phyloP scores from a whole-genome alignment of 2,797 vertebrate genomes.

The Uromys caudimaculatus region DNA sequence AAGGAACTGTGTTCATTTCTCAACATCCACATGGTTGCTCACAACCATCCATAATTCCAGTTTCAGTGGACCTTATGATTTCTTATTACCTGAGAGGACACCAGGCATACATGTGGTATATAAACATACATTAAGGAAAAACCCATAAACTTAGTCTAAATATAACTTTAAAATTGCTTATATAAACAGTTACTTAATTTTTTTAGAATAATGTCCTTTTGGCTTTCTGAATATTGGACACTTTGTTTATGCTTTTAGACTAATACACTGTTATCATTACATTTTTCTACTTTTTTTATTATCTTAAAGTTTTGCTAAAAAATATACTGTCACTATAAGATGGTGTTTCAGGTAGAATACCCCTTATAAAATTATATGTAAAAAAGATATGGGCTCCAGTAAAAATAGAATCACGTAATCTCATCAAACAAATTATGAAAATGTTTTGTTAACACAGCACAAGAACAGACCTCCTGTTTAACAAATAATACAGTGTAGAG shows the following conservation, averaged over 20 bases:
- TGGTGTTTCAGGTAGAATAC: background rate
- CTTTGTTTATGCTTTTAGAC: background rate
- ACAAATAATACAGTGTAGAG: background rate
- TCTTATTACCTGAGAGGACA: background rate
- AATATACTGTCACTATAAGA: background rate
- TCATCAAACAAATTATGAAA: constrained; percentile 33
- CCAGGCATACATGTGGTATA: background rate
- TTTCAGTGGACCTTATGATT: background rate
- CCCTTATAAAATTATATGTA: background rate
- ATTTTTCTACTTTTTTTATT: background rate
- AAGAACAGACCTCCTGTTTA: background rate
- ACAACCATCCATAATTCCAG: background rate
- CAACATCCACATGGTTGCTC: background rate
- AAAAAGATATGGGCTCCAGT: background rate
- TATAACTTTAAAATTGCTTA: background rate
- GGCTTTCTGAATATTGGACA: constrained; percentile 8
- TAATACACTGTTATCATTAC: background rate
- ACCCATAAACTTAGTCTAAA: background rate
- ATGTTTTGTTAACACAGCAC: background rate
- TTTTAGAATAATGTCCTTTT: background rate
- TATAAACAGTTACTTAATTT: background rate
- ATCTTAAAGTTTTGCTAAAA: background rate
- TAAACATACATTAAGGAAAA: background rate
- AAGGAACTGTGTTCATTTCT: background rate
- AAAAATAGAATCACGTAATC: background rate